Evolutionary conservation across 2,797 vertebrate species (phyloP).

Genomic region (Macroramphosus scolopax): DNA sequence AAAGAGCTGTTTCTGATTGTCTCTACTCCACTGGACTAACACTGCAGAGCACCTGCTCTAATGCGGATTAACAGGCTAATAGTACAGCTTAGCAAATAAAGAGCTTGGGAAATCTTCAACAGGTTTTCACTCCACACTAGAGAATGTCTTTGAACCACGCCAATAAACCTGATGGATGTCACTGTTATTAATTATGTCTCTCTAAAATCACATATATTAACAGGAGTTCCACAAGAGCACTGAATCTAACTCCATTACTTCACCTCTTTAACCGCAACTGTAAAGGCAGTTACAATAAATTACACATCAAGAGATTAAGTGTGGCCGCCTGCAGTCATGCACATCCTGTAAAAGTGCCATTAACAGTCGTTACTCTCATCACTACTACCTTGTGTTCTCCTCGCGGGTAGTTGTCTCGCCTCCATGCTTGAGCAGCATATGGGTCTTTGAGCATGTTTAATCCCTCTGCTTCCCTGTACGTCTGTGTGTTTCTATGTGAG

Average conservation of each 20-base stretch:
- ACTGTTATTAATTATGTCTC: slow-evolving; percentile 7
- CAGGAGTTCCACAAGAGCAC: neutral
- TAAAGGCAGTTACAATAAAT: neutral
- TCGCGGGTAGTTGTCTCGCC: slow-evolving; percentile 34
- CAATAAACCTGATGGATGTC: too few species aligned
- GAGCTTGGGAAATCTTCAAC: slow-evolving; percentile 20
- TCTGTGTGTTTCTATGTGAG: slow-evolving; percentile 30
- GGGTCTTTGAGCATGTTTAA: slow-evolving; percentile 50
- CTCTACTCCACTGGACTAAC: slow-evolving; percentile 6
- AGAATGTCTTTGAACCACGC: too few species aligned
- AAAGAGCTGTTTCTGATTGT: neutral
- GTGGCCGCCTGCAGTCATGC: neutral
- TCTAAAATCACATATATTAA: neutral
- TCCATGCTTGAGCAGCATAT: slow-evolving; percentile 64
- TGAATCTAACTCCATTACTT: slow-evolving; percentile 12
- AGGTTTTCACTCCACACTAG: slow-evolving; percentile 4
- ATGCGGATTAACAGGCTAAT: slow-evolving; percentile 50
- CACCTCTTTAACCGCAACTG: neutral
- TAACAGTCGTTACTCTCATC: slow-evolving; percentile 44
- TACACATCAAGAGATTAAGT: neutral
- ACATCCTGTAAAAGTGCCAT: neutral
- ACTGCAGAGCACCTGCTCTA: slow-evolving; percentile 11
- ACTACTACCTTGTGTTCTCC: slow-evolving; percentile 14
- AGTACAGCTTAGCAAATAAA: slow-evolving; percentile 34
- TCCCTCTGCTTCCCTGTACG: slow-evolving; percentile 48